Evolutionary conservation across 2,797 vertebrate genomes (phyloP), one percentile per base, ranked within the genome.

Genomic region (Galaxias olidus): DNA sequence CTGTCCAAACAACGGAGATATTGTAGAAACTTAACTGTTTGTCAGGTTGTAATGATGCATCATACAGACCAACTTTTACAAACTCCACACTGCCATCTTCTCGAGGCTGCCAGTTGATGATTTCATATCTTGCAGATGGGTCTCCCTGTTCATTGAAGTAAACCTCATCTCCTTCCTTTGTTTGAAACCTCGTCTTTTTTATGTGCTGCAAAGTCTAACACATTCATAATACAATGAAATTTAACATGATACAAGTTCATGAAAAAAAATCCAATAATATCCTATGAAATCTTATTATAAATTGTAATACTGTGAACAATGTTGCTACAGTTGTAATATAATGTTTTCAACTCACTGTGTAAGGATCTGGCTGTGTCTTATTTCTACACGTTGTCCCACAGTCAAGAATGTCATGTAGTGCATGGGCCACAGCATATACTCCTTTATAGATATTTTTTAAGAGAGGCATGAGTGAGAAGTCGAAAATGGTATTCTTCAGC

Each of bases 21-120:
- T n/a, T n/a, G n/a, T n/a, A n/a, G n/a, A n/a, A n/a, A n/a, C n/a
- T n/a, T n/a, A n/a, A n/a, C n/a, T 81, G 79, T 71, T 74, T 47
- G 14, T 81, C 71, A 52, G 52, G 50, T 44, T 80, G 76, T 48
- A 84, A 58, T 20, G 89, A 88, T 19, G 87, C 71, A 77, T 91
- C 90, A 72, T 92, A 84, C 19, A 84, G 72, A 19, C 91, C 90
- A 43, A 90, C 81, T n/a, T 71, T 80, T n/a, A 88, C 84, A 84
- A 91, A 90, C 7, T 81, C 72, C 53, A 86, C 77, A 0, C 64
- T 53, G n/a, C 71, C 53, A 0, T 82, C 74, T 56, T 65, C 54
- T 53, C 20, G 74, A 4, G 67, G 77, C 67, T 90, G 89, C 91
- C 91, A 92, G 70, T 91, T 92, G 68, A 91, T 85, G 15, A 92